Base-by-base conservation (phyloP, 2,113 vertebrate genomes). In the Siniperca knerii region DNA sequence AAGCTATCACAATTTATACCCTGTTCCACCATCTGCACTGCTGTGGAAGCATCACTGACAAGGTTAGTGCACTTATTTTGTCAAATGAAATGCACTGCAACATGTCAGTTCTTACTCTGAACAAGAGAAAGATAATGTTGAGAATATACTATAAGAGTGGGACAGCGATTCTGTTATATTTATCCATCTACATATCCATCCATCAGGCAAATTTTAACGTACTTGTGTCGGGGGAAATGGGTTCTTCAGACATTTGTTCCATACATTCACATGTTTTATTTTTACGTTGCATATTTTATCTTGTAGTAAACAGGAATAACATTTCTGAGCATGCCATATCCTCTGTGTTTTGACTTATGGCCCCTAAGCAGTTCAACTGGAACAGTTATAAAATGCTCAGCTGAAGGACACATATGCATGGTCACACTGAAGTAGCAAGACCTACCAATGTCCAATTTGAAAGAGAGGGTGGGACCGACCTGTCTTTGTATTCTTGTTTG, bases 21-120 rank as follows among this genome's bases (percentile, higher is more conserved):
- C 50, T 40, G 76, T 80, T 92, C 77, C 73, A 82, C 75, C 72
- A 84, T 87, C 87, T 80, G 83, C 80, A 83, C 86, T 23, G 69
- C 90, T 75, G 55, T 61, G 68, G 74, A 88, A 74, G 79, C 57
- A 73, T 50, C 70, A 42, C 79, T 81, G 82, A 77, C 87, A 87
- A 65, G 90, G 72, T 61, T 44, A 62, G 71, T 67, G 77, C 72
- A 82, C 83, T 79, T 42, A 48, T 73, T 65, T 42, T 90, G 86
- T 85, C 77, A 82, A 48, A 82, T 77, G 84, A 79, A 90, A 87
- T 82, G 55, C 75, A 79, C 81, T 54, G 64, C 68, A 77, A 77
- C 67, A 68, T 86, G 89, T 87, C 90, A 67, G 58, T 18, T 83
- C 83, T 79, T 46, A 48, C 68, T 72, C 81, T 8, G 64, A 84